Conservation (phyloP, 2,113 vertebrate genomes). For the Pelecanoides urinatrix region DNA sequence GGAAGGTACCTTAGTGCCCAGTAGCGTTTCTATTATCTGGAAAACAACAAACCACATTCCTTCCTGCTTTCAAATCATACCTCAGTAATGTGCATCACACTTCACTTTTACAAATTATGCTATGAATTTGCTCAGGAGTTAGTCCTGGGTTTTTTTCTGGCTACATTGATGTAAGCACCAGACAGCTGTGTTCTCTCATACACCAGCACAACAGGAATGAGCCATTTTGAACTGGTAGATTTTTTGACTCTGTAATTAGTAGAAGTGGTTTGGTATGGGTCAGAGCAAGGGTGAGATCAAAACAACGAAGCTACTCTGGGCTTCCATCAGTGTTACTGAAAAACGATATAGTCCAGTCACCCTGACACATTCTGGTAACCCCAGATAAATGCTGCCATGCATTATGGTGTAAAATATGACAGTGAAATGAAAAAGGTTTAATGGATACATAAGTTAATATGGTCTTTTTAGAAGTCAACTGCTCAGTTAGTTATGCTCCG, state of each 20-base stretch:
- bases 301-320: neutral
- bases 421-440: conserved; percentile 45
- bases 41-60: conserved; percentile 58
- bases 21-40: conserved; percentile 45
- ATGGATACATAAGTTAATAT: conserved; percentile 44
- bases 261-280: neutral
- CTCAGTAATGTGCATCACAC: neutral
- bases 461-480: neutral
- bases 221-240: neutral
- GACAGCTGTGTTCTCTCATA: neutral
- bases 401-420: conserved; percentile 40
- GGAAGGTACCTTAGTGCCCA: conserved; percentile 40
- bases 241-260: neutral
- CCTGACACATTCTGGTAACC: neutral
- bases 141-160: neutral
- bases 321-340: conserved; percentile 35
- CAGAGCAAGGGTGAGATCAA: neutral
- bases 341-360: neutral
- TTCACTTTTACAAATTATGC: neutral
- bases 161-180: conserved; percentile 54
- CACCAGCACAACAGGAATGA: neutral
- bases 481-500: neutral
- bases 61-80: conserved; percentile 36
- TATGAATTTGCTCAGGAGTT: conserved; percentile 4
- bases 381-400: conserved; percentile 61